Evolutionary conservation across 2,888 invertebrate species (phyloP).

Genomic region (Molanna angustata): DNA sequence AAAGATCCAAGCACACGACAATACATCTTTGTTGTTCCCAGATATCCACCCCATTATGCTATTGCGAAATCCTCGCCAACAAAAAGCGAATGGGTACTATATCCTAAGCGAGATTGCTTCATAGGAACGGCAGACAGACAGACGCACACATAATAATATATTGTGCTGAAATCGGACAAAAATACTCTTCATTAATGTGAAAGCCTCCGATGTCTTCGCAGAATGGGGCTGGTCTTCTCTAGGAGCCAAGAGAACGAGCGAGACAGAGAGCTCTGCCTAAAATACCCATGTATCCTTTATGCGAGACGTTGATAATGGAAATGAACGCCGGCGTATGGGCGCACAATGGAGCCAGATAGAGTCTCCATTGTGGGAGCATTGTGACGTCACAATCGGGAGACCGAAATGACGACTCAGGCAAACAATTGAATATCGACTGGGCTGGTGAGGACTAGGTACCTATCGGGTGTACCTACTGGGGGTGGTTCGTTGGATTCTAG

Average conservation of each 20-base stretch:
- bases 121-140: conserved; percentile 34
- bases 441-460: conserved; percentile 3
- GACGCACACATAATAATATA: conserved; percentile 44
- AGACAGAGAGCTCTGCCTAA: conserved; percentile 6
- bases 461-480: neutral
- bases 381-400: conserved; percentile 32
- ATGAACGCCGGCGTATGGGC: conserved; percentile 31
- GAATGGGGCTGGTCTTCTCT: too few relatives aligned
- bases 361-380: conserved; percentile 32
- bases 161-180: conserved; percentile 58
- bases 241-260: too few relatives aligned
- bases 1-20: conserved; percentile 11
- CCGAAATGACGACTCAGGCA: conserved; percentile 34
- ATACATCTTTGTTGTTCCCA: conserved; percentile 11
- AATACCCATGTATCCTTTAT: conserved; percentile 32
- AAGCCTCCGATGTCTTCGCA: conserved; percentile 54
- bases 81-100: conserved; percentile 15
- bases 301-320: conserved; percentile 30
- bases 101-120: conserved; percentile 6
- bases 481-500: too few relatives aligned
- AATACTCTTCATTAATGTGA: conserved; percentile 60
- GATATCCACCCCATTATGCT: conserved; percentile 15
- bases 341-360: conserved; percentile 32
- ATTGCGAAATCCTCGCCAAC: conserved; percentile 17
- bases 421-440: conserved; percentile 32